Percentiles rank a stretch among this genome's conserved stretches.
These are phyloP conservation scores for Thryonomys swinderianus DNA, from an alignment of 2,113 vertebrate species.

Conservation along the genomic window DNA sequence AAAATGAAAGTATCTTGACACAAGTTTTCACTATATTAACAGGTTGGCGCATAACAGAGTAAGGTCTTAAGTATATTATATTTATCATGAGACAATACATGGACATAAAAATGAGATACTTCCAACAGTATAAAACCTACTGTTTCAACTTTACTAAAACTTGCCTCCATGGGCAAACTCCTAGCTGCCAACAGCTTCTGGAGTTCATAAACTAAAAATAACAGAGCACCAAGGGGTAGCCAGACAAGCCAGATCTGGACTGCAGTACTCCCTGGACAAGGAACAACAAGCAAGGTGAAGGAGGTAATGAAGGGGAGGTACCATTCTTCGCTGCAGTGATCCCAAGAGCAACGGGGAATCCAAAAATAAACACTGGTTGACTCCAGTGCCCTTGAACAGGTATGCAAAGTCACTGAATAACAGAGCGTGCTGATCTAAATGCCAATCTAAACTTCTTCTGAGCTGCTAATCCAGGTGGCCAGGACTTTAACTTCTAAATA, in stretches of 20 bases:
- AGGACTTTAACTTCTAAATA: slow-evolving; percentile 46
- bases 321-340: slow-evolving; percentile 72
- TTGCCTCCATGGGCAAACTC: neutral
- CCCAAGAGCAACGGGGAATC: slow-evolving; percentile 80
- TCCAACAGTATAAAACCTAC: slow-evolving; percentile 12
- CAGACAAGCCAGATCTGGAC: slow-evolving; percentile 49
- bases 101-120: slow-evolving; percentile 16
- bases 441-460: slow-evolving; percentile 74
- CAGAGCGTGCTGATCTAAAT: slow-evolving; percentile 78
- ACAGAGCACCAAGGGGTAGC: slow-evolving; percentile 64
- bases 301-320: slow-evolving; percentile 74
- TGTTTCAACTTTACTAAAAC: slow-evolving; percentile 17
- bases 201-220: slow-evolving; percentile 82
- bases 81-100: neutral
- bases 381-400: slow-evolving; percentile 84
- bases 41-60: neutral
- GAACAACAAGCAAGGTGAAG: slow-evolving; percentile 86
- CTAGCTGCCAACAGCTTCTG: slow-evolving; percentile 68
- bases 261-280: slow-evolving; percentile 56
- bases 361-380: slow-evolving; percentile 86
- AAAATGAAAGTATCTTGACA: neutral
- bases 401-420: slow-evolving; percentile 76
- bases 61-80: neutral
- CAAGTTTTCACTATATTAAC: neutral
- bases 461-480: slow-evolving; percentile 65